phyloP scores from a whole-genome alignment of 2,797 vertebrate genomes.

The Lepilemur ruficaudatus region DNA sequence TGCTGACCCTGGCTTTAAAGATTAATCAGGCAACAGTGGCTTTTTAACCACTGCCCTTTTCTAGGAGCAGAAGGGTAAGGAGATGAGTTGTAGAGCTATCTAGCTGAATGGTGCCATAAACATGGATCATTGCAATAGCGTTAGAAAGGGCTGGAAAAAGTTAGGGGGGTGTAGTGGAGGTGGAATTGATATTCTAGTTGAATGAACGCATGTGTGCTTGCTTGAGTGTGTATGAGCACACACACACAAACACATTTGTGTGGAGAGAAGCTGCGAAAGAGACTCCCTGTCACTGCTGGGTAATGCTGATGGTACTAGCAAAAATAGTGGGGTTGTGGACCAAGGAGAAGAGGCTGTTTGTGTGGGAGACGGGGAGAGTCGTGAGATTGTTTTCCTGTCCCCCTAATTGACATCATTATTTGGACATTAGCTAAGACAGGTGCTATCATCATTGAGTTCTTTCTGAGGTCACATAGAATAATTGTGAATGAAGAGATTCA shows the following conservation, averaged over 20 bases:
- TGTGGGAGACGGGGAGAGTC: not conserved
- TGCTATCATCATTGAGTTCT: not conserved
- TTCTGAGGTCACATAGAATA: not conserved
- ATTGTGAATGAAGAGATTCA: not conserved
- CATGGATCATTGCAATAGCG: too few relatives aligned
- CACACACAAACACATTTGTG: too few relatives aligned
- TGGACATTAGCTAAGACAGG: not conserved
- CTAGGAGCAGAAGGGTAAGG: not conserved
- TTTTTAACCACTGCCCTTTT: not conserved
- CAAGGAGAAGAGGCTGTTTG: not conserved
- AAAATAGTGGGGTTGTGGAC: rapidly evolving
- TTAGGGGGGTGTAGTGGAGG: not conserved
- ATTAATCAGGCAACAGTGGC: not conserved
- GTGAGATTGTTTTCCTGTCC: not conserved
- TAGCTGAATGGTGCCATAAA: not conserved
- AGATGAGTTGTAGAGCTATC: too few relatives aligned
- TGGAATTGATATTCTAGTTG: not conserved
- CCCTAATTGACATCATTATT: not conserved
- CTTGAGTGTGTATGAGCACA: not conserved
- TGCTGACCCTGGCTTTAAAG: not conserved
- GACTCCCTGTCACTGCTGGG: not conserved
- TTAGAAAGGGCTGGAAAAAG: not conserved
- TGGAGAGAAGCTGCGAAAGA: not conserved
- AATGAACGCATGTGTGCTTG: not conserved
- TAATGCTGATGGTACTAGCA: not conserved